phyloP scores from a whole-genome alignment of 2,888 invertebrate genomes.

The Siphlonurus alternatus region DNA sequence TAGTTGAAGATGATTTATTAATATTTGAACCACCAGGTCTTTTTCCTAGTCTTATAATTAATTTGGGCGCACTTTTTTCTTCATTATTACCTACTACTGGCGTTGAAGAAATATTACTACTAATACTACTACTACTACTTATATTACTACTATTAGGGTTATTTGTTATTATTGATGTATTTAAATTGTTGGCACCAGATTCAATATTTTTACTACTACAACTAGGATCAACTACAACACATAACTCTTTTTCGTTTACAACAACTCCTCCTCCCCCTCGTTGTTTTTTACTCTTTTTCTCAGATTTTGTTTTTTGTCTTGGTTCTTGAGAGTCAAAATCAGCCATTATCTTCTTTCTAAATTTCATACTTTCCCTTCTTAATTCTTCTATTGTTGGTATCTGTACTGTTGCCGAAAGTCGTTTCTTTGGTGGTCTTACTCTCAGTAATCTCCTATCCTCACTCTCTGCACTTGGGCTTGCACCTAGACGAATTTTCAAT shows the following conservation, averaged over 20 bases:
- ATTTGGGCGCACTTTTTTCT: slow-evolving; percentile 41
- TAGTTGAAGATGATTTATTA: background rate
- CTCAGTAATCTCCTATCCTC: slow-evolving; percentile 28
- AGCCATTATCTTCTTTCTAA: slow-evolving; percentile 65
- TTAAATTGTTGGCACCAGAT: background rate
- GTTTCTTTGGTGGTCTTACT: slow-evolving; percentile 64
- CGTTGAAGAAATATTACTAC: background rate
- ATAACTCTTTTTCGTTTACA: background rate
- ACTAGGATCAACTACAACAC: background rate
- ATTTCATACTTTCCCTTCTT: slow-evolving; percentile 75
- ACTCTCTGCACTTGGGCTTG: slow-evolving; percentile 18
- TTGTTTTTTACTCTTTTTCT: slow-evolving; percentile 34
- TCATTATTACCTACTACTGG: slow-evolving; percentile 8
- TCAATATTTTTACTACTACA: background rate
- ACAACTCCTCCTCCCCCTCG: slow-evolving; percentile 32
- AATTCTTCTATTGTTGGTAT: slow-evolving; percentile 64
- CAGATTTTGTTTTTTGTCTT: too few species aligned
- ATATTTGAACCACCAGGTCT: slow-evolving; percentile 20
- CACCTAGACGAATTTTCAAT: slow-evolving; percentile 3
- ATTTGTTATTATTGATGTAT: slow-evolving; percentile 6
- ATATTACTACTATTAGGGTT: slow-evolving; percentile 3
- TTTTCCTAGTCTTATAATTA: slow-evolving; percentile 57
- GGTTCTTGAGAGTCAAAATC: slow-evolving; percentile 46
- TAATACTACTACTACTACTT: too few species aligned
- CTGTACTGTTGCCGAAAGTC: slow-evolving; percentile 32